Conservation (phyloP, 2,888 invertebrate genomes). For the Helicoverpa assulta region DNA sequence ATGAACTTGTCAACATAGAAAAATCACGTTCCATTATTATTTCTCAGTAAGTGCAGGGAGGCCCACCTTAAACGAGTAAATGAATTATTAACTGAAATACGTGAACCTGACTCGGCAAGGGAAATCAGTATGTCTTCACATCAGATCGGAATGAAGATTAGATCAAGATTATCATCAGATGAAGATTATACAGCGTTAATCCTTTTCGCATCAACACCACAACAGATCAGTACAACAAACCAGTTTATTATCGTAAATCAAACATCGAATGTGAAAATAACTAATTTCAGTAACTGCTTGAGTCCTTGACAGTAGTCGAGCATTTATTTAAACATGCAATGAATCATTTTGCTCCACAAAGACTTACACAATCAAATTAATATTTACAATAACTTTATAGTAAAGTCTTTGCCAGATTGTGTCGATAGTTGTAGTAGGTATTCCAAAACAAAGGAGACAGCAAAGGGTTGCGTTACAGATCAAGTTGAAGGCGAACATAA, state of each 20-base stretch:
- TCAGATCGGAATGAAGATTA: too few species aligned
- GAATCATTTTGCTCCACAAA: background rate
- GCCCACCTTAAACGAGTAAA: background rate
- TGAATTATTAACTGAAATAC: background rate
- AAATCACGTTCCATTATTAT: background rate
- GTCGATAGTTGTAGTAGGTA: slow-evolving; percentile 20
- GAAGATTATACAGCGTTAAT: slow-evolving; percentile 13
- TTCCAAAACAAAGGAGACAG: slow-evolving; percentile 44
- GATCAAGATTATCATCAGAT: slow-evolving; percentile 27
- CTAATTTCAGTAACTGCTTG: background rate
- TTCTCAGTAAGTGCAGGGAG: background rate
- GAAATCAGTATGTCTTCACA: background rate
- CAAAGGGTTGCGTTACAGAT: slow-evolving; percentile 64
- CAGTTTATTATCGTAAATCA: background rate
- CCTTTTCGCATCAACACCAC: background rate
- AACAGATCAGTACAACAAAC: background rate
- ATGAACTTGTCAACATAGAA: slow-evolving; percentile 6
- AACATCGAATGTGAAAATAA: background rate
- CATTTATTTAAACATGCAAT: background rate
- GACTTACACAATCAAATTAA: background rate
- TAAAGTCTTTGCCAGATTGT: slow-evolving; percentile 4
- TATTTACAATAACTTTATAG: slow-evolving; percentile 1
- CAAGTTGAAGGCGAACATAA: slow-evolving; percentile 77
- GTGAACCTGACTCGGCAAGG: slow-evolving; percentile 2
- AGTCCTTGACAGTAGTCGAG: background rate